These are phyloP conservation scores for Tragelaphus imberbis DNA, from an alignment of 2,113 vertebrate genomes.

Conservation along the genomic window DNA sequence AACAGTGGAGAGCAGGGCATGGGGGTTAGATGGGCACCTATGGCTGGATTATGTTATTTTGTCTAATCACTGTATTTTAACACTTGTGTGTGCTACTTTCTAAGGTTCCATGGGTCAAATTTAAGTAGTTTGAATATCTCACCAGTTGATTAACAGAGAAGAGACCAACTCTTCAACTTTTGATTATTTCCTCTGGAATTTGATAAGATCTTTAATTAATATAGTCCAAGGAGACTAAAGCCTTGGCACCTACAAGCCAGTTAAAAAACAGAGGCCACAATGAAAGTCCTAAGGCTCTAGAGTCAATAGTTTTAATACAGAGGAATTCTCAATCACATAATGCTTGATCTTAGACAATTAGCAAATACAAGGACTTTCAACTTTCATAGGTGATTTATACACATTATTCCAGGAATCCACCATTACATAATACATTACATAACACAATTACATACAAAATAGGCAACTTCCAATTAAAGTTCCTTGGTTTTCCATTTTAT, in stretches of 20 bases:
- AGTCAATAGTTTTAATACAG: not conserved
- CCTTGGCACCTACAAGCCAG: not conserved
- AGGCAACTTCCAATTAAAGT: not conserved
- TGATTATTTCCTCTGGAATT: not conserved
- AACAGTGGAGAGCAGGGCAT: rapidly evolving
- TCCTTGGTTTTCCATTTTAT: not conserved
- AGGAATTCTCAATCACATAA: not conserved
- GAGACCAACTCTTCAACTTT: not conserved
- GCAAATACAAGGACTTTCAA: not conserved
- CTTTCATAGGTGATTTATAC: not conserved
- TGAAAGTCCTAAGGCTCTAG: not conserved
- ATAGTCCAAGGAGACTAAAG: not conserved
- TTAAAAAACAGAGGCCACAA: not conserved
- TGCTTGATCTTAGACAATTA: not conserved
- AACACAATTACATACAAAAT: not conserved
- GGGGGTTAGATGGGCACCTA: not conserved
- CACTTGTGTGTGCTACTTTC: not conserved
- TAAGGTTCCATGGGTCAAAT: not conserved
- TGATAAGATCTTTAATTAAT: not conserved
- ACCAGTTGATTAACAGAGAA: not conserved
- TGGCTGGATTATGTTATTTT: not conserved
- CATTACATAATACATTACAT: not conserved
- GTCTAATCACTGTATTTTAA: not conserved
- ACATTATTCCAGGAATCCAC: not conserved
- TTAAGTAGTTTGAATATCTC: not conserved